A percentile compares a stretch with the other conserved stretches of the same genome.
Evolutionary conservation across 2,888 invertebrate species (phyloP).

Genomic region (Dicyrtomina minuta): DNA sequence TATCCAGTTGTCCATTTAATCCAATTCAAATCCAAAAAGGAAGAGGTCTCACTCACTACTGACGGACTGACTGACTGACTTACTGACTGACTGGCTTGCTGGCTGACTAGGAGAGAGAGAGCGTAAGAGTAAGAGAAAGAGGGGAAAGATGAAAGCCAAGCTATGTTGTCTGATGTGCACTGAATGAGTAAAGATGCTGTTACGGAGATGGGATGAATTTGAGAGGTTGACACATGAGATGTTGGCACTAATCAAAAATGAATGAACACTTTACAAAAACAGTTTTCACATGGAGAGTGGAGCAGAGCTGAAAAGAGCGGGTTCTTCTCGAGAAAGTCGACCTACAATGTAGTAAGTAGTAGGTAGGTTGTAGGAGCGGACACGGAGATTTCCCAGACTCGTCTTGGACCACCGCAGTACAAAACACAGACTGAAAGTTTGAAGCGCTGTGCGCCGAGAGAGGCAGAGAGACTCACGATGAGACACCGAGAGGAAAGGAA

Average conservation of each 20-base stretch:
- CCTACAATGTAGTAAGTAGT: neutral
- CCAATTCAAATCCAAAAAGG: neutral
- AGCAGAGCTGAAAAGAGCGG: neutral
- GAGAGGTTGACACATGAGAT: conserved; percentile 24
- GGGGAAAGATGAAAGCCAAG: neutral
- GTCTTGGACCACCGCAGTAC: conserved; percentile 19
- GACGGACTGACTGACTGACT: neutral
- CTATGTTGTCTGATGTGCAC: too few species aligned
- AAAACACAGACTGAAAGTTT: conserved; percentile 19
- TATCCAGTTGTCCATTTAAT: too few species aligned
- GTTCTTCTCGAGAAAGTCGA: neutral
- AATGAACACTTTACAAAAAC: conserved; percentile 25
- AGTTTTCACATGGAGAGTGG: conserved; percentile 4
- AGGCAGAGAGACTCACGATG: too few species aligned
- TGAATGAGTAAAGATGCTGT: conserved; percentile 8
- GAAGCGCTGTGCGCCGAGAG: conserved; percentile 1
- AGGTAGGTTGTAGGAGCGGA: neutral
- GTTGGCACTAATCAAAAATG: conserved; percentile 25
- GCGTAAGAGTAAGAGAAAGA: neutral
- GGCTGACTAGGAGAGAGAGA: neutral
- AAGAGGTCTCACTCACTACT: neutral
- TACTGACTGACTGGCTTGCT: neutral
- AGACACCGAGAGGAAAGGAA: too few species aligned
- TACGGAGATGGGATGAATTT: neutral
- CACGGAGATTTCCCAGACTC: conserved; percentile 12